Base-by-base conservation (phyloP, 2,888 invertebrate genomes). In the Phaedon cochleariae region DNA sequence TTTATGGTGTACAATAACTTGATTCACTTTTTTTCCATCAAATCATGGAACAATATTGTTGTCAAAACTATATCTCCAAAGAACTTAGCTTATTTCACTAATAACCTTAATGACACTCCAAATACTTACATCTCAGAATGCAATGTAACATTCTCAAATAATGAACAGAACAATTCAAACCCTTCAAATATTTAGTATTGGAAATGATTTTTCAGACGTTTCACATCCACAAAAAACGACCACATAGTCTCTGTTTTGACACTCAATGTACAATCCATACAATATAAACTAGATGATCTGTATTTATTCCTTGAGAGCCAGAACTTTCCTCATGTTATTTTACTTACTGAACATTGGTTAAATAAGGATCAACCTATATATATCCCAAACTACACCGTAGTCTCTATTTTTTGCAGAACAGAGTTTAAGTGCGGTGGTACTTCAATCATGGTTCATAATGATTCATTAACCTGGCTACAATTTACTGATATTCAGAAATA, bases 21-120 rank as follows among this genome's bases (percentile, higher is more conserved):
- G 51, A 22, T 51, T 22, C 12, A 51, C 51, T 51, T 51, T 51
- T 34, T 51, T 18, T 51, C 51, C 3, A 12, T 51, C 20, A 51
- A 51, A 12, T 26, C 51, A 51, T 22, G 22, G 12, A 51, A 51
- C 22, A 51, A 51, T 51, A 22, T 51, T 22, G 51, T 51, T 51
- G 4, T 51, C 21, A 51, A 51, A 51, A 21, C 51, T 6, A 34
- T 34, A 34, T 10, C n/a, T 10, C 46, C 17, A 4, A 46, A 17
- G 2, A 46, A 17, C 46, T 2, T 20, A 17, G n/a, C 46, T 41
- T 10, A 6, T 41, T 48, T 18, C 48, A 21, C 17, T 18, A 18
- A 48, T 6, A 48, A 6, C 18, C 10, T 15, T 48, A 48, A 4
- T 6, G 17, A 48, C 7, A 18, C 48, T 18, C 20, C 48, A 17